These are phyloP conservation scores for Coelinius sp. DNA, from an alignment of 2,888 invertebrate genomes.

Conservation along the genomic window DNA sequence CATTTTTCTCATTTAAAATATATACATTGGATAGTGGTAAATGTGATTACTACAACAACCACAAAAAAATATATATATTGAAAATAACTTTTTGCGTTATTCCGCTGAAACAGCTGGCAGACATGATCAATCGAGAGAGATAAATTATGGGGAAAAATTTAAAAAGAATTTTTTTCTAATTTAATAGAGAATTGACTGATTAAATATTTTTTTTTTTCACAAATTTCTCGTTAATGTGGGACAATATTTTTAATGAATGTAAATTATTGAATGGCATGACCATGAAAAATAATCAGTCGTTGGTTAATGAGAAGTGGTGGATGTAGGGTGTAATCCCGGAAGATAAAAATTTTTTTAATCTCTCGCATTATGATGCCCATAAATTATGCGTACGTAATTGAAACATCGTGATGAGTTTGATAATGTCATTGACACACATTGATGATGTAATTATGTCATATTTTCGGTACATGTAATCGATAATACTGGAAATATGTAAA, in stretches of 20 bases:
- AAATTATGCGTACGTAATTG: constrained; percentile 40
- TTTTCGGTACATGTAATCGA: not conserved
- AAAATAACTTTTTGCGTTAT: no score
- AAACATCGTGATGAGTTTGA: constrained; percentile 39
- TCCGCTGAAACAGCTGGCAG: no score
- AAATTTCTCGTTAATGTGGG: no score
- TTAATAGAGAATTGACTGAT: no score
- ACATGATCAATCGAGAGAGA: no score
- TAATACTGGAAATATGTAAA: constrained; percentile 3
- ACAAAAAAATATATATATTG: no score
- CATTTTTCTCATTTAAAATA: not conserved
- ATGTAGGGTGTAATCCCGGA: constrained; percentile 6
- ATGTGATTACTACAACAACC: not conserved
- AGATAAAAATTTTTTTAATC: not conserved
- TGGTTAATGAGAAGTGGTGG: constrained; percentile 41
- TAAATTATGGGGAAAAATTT: no score
- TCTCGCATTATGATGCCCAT: not conserved
- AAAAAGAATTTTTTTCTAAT: no score
- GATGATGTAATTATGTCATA: constrained; percentile 37
- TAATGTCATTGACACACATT: constrained; percentile 37
- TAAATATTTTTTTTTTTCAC: no score
- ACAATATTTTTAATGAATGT: not conserved
- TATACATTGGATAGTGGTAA: not conserved
- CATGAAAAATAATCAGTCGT: constrained; percentile 49
- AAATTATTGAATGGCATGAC: constrained; percentile 3